phyloP scores from a whole-genome alignment of 1,140 invertebrate species.

The Drosophila ohnishii region DNA sequence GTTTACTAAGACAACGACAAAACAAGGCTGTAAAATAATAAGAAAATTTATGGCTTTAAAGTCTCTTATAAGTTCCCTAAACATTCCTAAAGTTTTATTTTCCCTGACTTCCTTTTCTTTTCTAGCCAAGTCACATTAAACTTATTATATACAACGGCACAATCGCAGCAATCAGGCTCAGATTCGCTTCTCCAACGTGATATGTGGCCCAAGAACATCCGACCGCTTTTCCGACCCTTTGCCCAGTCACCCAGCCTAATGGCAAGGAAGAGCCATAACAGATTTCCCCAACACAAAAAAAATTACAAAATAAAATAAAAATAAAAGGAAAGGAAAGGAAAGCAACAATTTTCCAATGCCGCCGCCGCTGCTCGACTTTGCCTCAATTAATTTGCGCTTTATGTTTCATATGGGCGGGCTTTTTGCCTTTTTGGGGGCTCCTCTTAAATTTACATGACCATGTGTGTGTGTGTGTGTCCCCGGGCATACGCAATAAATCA shows the following conservation, averaged over 20 bases:
- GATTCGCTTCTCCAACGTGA: slow-evolving; percentile 25
- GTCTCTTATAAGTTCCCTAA: not conserved
- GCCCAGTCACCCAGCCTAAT: slow-evolving; percentile 38
- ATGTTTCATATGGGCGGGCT: slow-evolving; percentile 70
- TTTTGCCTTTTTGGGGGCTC: slow-evolving; percentile 49
- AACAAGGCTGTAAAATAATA: not conserved
- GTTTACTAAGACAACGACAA: no score
- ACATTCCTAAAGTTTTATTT: not conserved
- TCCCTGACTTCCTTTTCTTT: no score
- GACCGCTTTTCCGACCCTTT: slow-evolving; percentile 52
- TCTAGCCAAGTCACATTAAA: slow-evolving; percentile 1
- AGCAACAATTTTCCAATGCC: slow-evolving; percentile 49
- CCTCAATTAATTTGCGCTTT: slow-evolving; percentile 80
- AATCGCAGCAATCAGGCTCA: slow-evolving; percentile 48
- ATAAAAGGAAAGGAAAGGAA: slow-evolving; percentile 17
- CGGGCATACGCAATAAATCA: slow-evolving; percentile 64
- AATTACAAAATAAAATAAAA: slow-evolving; percentile 3
- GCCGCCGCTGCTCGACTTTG: slow-evolving; percentile 36
- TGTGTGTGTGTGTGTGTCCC: slow-evolving; percentile 6
- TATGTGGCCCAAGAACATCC: slow-evolving; percentile 44
- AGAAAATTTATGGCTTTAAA: not conserved
- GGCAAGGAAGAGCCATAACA: slow-evolving; percentile 23
- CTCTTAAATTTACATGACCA: slow-evolving; percentile 69
- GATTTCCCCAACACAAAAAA: slow-evolving; percentile 29
- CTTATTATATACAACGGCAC: slow-evolving; percentile 23